These are phyloP conservation scores for Belonocnema kinseyi DNA, from an alignment of 1,140 invertebrate genomes.

Conservation along the genomic window DNA sequence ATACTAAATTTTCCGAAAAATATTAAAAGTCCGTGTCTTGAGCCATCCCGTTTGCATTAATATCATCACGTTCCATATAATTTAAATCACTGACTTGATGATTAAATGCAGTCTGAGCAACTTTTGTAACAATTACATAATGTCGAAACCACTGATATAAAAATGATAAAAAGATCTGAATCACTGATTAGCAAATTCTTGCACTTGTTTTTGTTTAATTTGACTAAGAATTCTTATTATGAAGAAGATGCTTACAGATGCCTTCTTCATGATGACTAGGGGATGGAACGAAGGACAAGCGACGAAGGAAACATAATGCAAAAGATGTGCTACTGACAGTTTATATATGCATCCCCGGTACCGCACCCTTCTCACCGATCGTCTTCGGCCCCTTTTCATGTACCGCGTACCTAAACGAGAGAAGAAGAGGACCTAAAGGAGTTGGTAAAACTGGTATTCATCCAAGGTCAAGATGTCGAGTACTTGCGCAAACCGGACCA, in stretches of 20 bases:
- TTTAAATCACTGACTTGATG: too few species aligned
- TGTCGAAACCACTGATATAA: not conserved
- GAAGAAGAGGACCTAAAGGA: constrained; percentile 47
- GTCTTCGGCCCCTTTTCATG: constrained; percentile 40
- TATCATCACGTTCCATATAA: too few species aligned
- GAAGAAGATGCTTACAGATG: constrained; percentile 53
- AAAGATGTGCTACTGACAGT: constrained; percentile 51
- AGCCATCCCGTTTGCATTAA: too few species aligned
- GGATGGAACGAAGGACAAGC: constrained; percentile 38
- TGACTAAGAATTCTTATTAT: not conserved
- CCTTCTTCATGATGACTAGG: constrained; percentile 54
- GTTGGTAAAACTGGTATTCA: constrained; percentile 52
- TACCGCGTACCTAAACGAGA: constrained; percentile 33
- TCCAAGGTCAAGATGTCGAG: constrained; percentile 44
- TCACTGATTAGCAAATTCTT: constrained; percentile 16
- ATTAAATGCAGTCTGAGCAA: too few species aligned
- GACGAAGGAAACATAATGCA: constrained; percentile 45
- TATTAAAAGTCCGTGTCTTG: too few species aligned
- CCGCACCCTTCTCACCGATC: constrained; percentile 51
- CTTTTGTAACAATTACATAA: too few species aligned
- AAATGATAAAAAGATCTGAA: not conserved
- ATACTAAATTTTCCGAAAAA: too few species aligned
- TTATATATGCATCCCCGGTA: constrained; percentile 62
- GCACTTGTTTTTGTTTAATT: not conserved
- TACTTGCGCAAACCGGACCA: constrained; percentile 45